Percentiles rank a stretch among this genome's conserved stretches.
phyloP scores from a whole-genome alignment of 2,113 vertebrate genomes.

The Melozone crissalis region DNA sequence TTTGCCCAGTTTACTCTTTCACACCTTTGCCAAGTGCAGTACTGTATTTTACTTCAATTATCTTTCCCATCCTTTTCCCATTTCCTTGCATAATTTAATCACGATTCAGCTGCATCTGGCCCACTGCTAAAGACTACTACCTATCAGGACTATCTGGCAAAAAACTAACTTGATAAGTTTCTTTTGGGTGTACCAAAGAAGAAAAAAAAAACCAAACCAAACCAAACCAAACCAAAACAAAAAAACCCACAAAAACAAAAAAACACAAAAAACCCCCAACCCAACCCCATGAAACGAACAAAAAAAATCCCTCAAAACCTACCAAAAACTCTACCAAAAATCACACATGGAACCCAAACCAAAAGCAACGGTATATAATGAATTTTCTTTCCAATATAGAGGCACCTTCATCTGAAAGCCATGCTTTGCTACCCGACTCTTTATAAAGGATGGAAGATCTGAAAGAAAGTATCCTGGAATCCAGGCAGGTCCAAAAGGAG shows the following conservation, averaged over 20 bases:
- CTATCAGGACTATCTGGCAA: not conserved
- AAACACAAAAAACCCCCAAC: not conserved
- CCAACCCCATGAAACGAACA: not conserved
- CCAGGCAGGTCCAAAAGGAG: not conserved
- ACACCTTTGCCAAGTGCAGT: not conserved
- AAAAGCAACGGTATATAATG: not conserved
- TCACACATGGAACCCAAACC: rapidly evolving
- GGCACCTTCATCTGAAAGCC: not conserved
- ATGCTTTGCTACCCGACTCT: not conserved
- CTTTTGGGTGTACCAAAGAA: not conserved
- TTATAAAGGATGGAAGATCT: not conserved
- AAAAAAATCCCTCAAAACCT: not conserved
- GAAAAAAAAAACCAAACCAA: not conserved
- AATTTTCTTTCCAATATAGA: not conserved
- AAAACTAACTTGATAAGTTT: not conserved
- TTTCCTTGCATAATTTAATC: not conserved
- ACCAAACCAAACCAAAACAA: no score
- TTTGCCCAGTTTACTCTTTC: not conserved
- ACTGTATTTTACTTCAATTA: not conserved
- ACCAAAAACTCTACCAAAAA: not conserved
- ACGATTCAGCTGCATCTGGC: not conserved
- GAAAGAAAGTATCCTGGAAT: not conserved
- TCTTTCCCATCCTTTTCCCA: not conserved
- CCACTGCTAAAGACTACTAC: not conserved
- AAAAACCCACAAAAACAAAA: not conserved